These are phyloP conservation scores for Drosophila aff. DNA, from an alignment of 1,140 invertebrate genomes.

Conservation along the genomic window DNA sequence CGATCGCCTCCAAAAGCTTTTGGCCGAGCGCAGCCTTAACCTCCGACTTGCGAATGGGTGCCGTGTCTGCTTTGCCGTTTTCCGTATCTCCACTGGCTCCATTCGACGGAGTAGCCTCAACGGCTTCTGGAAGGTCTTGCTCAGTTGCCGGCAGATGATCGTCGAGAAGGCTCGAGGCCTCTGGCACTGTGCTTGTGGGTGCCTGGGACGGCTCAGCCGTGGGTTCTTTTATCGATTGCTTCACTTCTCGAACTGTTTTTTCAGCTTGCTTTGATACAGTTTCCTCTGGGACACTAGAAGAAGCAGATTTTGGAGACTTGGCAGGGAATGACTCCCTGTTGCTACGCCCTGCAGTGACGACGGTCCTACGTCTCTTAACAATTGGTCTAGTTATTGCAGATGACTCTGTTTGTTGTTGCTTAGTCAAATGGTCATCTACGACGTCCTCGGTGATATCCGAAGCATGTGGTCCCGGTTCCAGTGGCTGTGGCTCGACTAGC, in stretches of 20 bases:
- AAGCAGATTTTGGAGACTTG: slow-evolving; percentile 5
- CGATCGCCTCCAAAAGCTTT: slow-evolving; percentile 78
- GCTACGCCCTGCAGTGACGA: slow-evolving; percentile 7
- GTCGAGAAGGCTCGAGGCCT: slow-evolving; percentile 10
- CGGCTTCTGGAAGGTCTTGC: slow-evolving; percentile 1
- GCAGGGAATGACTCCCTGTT: not conserved
- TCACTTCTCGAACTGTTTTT: not conserved
- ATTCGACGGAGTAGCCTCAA: slow-evolving; percentile 1
- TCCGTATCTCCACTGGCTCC: slow-evolving; percentile 6
- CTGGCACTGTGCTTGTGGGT: slow-evolving; percentile 64
- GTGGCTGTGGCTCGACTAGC: slow-evolving; percentile 67
- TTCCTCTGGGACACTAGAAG: not conserved
- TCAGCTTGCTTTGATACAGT: not conserved
- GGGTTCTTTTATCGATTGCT: not conserved
- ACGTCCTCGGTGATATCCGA: not conserved
- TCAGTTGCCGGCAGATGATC: not conserved
- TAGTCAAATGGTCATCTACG: slow-evolving; percentile 4
- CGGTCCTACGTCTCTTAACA: slow-evolving; percentile 69
- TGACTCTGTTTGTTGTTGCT: slow-evolving; percentile 16
- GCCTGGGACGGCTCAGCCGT: slow-evolving; percentile 44
- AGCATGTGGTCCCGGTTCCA: slow-evolving; percentile 8
- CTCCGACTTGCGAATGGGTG: slow-evolving; percentile 48
- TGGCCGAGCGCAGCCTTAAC: slow-evolving; percentile 72
- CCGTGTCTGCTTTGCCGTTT: not conserved
- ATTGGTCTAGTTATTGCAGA: slow-evolving; percentile 58